Base-by-base conservation (phyloP, 92 coral and sea anemone species). In the Zoanthus solanderi region DNA sequence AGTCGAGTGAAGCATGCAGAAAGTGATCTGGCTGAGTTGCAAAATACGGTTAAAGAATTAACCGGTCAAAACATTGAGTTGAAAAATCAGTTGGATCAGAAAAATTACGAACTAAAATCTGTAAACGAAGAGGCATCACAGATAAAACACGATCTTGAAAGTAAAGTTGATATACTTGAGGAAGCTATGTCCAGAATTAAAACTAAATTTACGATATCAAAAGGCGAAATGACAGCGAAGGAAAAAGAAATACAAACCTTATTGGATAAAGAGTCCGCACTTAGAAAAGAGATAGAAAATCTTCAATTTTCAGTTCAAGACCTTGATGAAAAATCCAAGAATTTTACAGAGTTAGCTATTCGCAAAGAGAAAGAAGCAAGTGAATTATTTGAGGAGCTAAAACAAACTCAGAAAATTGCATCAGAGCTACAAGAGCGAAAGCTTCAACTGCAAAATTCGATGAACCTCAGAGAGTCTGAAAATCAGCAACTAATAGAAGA, bases 1-100 rank as follows among this genome's bases (percentile, higher is more conserved):
- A 93, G 91, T 29, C 92, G 98, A 32, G 79, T 89, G 75, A 85
- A 77, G 16, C 91, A 84, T 42, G 95, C 98, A 44, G 98, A 95
- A 61, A 68, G 88, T 28, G 81, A 83, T 29, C 83, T 93, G 56
- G 84, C 87, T 53, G 94, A 89, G 18, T 79, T 76, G 46, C 91
- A 83, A 67, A 63, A 71, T 18, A 69, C 83, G 34, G 68, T 95
- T 9, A 82, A 86, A 61, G 83, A 85, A 30, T 68, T 89, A 9
- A 58, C 7, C 18, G 30, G 84, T 61, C 90, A 84, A 78, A 95
- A 89, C 42, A 90, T 85, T 17, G 78, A 52, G 3, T 76, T 81
- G 46, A 9, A 56, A 11, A 66, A 85, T 52, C 92, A 93, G 32
- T 76, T 88, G 72, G 73, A 84, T 13, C 69, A 31, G 23, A 89